Evolutionary conservation across 2,113 vertebrate genomes (phyloP).

Genomic region (Chitala chitala): DNA sequence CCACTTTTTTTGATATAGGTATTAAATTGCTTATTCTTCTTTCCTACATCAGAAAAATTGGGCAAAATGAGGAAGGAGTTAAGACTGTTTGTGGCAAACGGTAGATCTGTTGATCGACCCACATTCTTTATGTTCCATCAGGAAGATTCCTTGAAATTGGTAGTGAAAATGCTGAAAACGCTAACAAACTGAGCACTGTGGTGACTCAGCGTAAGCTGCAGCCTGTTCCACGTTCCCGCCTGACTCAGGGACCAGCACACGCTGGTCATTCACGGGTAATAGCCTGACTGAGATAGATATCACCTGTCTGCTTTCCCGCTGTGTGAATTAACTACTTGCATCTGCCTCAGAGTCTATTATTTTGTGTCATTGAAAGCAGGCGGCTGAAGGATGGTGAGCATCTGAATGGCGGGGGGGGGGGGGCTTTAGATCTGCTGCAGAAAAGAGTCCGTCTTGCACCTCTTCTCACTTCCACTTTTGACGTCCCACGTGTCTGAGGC

Average conservation of each 20-base stretch:
- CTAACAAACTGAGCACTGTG: not conserved
- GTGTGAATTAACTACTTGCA: not conserved
- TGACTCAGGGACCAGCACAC: no score
- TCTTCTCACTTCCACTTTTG: no score
- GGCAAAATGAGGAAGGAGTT: not conserved
- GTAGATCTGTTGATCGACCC: not conserved
- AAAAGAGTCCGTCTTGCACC: no score
- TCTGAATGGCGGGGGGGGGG: no score
- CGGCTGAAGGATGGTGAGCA: not conserved
- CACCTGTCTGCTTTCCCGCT: not conserved
- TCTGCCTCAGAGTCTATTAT: not conserved
- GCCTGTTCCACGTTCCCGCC: not conserved
- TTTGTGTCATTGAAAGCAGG: not conserved
- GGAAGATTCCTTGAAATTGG: not conserved
- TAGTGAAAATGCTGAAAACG: not conserved
- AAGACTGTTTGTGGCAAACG: not conserved
- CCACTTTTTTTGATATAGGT: not conserved
- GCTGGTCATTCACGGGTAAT: constrained; percentile 1
- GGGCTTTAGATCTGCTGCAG: no score
- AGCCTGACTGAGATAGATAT: not conserved
- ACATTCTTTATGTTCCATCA: not conserved
- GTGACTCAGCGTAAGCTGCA: not conserved
- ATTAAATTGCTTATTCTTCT: not conserved
- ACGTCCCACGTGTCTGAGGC: no score
- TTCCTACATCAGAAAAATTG: not conserved